These are phyloP conservation scores for Glaucomys volans DNA, from an alignment of 2,113 vertebrate genomes.

Conservation along the genomic window DNA sequence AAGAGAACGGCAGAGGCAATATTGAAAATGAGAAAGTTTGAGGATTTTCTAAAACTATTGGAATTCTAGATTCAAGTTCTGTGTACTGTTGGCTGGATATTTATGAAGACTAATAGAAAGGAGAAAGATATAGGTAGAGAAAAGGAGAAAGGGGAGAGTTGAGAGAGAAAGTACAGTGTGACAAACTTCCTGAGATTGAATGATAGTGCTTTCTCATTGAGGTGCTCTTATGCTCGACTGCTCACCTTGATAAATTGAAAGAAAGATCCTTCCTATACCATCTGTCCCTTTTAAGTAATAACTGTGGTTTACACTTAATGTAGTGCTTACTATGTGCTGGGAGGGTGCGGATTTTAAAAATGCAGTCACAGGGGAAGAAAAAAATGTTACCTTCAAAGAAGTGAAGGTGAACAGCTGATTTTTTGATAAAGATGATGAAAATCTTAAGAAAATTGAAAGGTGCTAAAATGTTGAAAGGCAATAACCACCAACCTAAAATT, in stretches of 20 bases:
- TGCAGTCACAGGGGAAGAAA: fast-evolving
- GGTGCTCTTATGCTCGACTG: not conserved
- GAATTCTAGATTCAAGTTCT: not conserved
- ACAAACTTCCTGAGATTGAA: not conserved
- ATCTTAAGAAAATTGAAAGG: not conserved
- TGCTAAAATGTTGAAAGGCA: not conserved
- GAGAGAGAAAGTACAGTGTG: not conserved
- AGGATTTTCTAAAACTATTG: not conserved
- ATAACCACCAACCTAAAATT: not conserved
- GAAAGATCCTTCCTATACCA: too few species aligned
- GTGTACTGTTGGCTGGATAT: not conserved
- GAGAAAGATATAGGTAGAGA: not conserved
- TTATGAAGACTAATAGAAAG: not conserved
- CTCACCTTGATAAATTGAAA: not conserved
- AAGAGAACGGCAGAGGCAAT: not conserved
- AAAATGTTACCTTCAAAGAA: not conserved
- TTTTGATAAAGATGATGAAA: not conserved
- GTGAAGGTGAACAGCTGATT: not conserved
- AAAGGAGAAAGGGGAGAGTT: not conserved
- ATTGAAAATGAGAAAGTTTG: not conserved
- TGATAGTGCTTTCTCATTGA: not conserved
- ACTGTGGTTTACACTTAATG: too few species aligned
- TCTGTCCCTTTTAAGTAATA: too few species aligned
- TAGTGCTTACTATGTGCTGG: too few species aligned
- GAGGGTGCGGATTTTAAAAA: not conserved